A percentile compares a stretch with the other conserved stretches of the same genome.
Evolutionary conservation across 2,113 vertebrate species (phyloP).

Genomic region (Calypte anna): DNA sequence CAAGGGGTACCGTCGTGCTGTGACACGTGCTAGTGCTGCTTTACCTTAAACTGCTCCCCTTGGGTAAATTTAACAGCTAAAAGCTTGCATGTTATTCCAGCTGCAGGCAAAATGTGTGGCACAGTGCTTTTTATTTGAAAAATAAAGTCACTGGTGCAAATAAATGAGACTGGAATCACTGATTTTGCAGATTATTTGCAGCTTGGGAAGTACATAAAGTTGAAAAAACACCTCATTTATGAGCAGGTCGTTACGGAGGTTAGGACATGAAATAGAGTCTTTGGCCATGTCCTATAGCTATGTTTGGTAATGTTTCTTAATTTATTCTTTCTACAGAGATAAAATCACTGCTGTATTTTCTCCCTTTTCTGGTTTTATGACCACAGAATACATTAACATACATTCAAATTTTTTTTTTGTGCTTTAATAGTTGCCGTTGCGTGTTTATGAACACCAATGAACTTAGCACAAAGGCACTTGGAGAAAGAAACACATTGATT

Average conservation of each 20-base stretch:
- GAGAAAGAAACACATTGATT: not conserved
- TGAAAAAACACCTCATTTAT: conserved; percentile 17
- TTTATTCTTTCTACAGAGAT: conserved; percentile 24
- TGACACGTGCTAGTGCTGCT: not conserved
- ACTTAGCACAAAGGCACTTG: not conserved
- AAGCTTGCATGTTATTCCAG: conserved; percentile 37
- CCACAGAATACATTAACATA: conserved; percentile 27
- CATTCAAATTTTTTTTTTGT: not conserved
- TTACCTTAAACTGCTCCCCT: conserved; percentile 46
- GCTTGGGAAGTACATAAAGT: not conserved
- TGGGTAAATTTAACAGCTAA: conserved; percentile 24
- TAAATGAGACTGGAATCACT: conserved; percentile 22
- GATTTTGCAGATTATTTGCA: not conserved
- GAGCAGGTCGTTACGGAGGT: not conserved
- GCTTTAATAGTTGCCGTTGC: not conserved
- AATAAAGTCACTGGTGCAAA: conserved; percentile 13
- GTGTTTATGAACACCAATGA: not conserved
- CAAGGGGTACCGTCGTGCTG: not conserved
- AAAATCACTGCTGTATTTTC: conserved; percentile 29
- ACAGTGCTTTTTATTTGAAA: conserved; percentile 12
- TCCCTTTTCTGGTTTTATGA: conserved; percentile 20
- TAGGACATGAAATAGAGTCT: conserved; percentile 13
- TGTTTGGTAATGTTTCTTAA: conserved; percentile 28
- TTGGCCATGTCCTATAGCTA: not conserved
- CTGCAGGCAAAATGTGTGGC: conserved; percentile 34